phyloP scores from a whole-genome alignment of 2,113 vertebrate genomes.

The Notothenia rossii region DNA sequence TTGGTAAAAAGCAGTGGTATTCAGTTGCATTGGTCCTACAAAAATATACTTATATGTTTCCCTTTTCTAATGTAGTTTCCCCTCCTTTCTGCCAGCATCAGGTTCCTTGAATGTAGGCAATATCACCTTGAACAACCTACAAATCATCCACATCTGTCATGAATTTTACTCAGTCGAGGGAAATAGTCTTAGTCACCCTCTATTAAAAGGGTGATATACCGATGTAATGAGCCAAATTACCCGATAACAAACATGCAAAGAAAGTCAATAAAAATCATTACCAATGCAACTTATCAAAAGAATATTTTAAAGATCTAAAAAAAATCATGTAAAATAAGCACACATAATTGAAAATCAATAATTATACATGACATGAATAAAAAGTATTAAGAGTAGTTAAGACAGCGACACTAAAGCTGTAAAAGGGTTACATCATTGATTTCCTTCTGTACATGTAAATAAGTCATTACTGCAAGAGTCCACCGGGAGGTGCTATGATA shows the following conservation, averaged over 20 bases:
- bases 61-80: constrained; percentile 12
- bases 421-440: constrained; percentile 67
- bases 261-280: constrained; percentile 21
- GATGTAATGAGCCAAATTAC: constrained; percentile 33
- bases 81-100: constrained; percentile 20
- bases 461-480: constrained; percentile 61
- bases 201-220: not conserved
- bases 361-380: constrained; percentile 63
- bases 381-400: constrained; percentile 61
- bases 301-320: constrained; percentile 41
- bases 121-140: constrained; percentile 27
- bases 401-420: constrained; percentile 53
- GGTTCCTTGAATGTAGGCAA: constrained; percentile 29
- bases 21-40: constrained; percentile 74
- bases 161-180: constrained; percentile 12
- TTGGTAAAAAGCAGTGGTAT: constrained; percentile 79
- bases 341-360: constrained; percentile 56
- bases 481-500: constrained; percentile 78
- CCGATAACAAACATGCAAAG: constrained; percentile 14
- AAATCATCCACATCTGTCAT: constrained; percentile 37
- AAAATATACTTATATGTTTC: constrained; percentile 76
- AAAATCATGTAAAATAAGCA: constrained; percentile 29
- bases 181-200: constrained; percentile 24
- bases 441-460: constrained; percentile 72
- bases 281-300: constrained; percentile 43